A percentile compares a stretch with the other conserved stretches of the same genome.
These are phyloP conservation scores for Chloroceryle amazona DNA, from an alignment of 2,797 vertebrate genomes.

Conservation along the genomic window DNA sequence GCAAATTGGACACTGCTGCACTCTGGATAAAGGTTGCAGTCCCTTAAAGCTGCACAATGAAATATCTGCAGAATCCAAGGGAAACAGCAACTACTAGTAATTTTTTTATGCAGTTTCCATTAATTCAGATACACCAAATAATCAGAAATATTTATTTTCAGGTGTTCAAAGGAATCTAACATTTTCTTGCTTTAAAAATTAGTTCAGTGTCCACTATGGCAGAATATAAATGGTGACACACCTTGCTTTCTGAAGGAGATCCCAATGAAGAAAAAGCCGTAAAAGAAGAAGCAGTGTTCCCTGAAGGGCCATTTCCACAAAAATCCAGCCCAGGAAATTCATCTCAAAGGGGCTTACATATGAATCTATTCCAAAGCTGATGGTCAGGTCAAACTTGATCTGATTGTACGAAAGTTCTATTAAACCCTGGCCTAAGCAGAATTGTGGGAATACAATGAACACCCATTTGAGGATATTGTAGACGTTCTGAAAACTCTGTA, in stretches of 20 bases:
- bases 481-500: slow-evolving; percentile 74
- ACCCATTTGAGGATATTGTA: slow-evolving; percentile 76
- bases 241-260: slow-evolving; percentile 65
- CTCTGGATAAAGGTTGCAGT: neutral
- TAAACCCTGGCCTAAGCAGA: slow-evolving; percentile 82
- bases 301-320: slow-evolving; percentile 73
- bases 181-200: neutral
- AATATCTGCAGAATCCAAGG: neutral
- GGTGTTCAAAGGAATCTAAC: neutral
- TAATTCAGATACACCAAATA: neutral
- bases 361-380: slow-evolving; percentile 74
- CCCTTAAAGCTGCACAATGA: neutral
- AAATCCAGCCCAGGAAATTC: slow-evolving; percentile 80
- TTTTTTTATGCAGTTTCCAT: neutral
- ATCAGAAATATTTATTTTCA: neutral
- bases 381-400: slow-evolving; percentile 78
- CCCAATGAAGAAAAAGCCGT: slow-evolving; percentile 73
- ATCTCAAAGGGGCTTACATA: slow-evolving; percentile 81
- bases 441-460: slow-evolving; percentile 80
- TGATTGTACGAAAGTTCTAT: slow-evolving; percentile 82
- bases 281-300: slow-evolving; percentile 74
- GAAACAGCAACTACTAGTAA: neutral
- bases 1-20: neutral
- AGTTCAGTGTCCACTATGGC: neutral
- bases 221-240: slow-evolving; percentile 6